Percentiles rank a stretch among this genome's conserved stretches.
phyloP scores from a whole-genome alignment of 2,113 vertebrate genomes.

The Xyliphius kryptos region DNA sequence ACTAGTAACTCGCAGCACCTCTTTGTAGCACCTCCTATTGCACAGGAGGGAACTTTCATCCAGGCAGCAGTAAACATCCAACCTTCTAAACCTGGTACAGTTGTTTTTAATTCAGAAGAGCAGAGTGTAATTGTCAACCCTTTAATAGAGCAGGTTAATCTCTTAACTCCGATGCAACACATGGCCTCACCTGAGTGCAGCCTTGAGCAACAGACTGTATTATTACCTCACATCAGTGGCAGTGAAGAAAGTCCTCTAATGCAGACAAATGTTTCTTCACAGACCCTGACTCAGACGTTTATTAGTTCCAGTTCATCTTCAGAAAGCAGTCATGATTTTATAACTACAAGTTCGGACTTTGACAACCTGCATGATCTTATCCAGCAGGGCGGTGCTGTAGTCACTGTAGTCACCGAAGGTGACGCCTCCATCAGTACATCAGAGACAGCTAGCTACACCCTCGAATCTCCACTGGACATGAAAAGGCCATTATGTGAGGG shows the following conservation, averaged over 20 bases:
- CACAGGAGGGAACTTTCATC: constrained; percentile 56
- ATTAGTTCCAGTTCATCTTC: constrained; percentile 65
- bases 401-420: constrained; percentile 81
- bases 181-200: constrained; percentile 53
- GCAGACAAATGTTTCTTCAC: constrained; percentile 55
- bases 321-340: constrained; percentile 65
- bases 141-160: constrained; percentile 83
- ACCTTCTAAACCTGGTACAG: constrained; percentile 49
- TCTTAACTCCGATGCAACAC: constrained; percentile 68
- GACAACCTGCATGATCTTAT: constrained; percentile 86
- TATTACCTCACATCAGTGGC: constrained; percentile 66
- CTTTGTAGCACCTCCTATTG: constrained; percentile 75
- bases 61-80: constrained; percentile 52
- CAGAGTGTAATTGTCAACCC: constrained; percentile 67
- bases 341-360: constrained; percentile 81
- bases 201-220: constrained; percentile 61
- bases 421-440: constrained; percentile 50
- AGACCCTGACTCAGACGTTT: constrained; percentile 51
- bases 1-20: constrained; percentile 75
- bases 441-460: constrained; percentile 38
- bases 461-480: constrained; percentile 52
- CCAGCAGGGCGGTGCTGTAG: constrained; percentile 80
- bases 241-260: constrained; percentile 57
- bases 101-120: constrained; percentile 63
- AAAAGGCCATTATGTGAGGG: constrained; percentile 54